phyloP scores from a whole-genome alignment of 2,888 invertebrate genomes.

The Tetranychus truncatus region DNA sequence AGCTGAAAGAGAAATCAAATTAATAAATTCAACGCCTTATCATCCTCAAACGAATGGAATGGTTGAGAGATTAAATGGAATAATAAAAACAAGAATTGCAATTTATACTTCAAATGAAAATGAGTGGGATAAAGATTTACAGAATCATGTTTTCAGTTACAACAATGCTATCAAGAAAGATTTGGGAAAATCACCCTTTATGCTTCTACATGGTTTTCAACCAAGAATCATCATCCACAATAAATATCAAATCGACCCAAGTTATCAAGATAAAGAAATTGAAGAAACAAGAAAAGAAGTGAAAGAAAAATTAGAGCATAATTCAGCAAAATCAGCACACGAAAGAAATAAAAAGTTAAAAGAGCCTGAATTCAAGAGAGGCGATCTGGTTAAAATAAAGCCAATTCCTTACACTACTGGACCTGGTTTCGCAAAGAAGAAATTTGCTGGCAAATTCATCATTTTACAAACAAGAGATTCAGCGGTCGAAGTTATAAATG shows the following conservation, averaged over 20 bases:
- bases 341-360: not conserved
- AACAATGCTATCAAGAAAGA: not conserved
- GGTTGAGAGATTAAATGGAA: not conserved
- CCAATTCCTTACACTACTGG: not conserved
- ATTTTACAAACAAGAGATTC: not conserved
- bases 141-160: not conserved
- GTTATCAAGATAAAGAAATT: not conserved
- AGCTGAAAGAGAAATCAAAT: not conserved
- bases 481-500: not conserved
- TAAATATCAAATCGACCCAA: not conserved
- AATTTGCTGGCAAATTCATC: not conserved
- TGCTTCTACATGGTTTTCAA: not conserved
- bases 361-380: not conserved
- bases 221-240: not conserved
- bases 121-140: not conserved
- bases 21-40: not conserved
- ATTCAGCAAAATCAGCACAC: not conserved
- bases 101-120: not conserved
- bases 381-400: not conserved
- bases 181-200: not conserved
- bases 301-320: not conserved
- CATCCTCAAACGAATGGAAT: conserved; percentile 1
- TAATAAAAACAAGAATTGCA: not conserved
- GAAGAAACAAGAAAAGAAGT: conserved; percentile 5
- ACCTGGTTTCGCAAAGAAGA: not conserved